phyloP scores from a whole-genome alignment of 2,888 invertebrate species.

The Perizoma flavofasciatum region DNA sequence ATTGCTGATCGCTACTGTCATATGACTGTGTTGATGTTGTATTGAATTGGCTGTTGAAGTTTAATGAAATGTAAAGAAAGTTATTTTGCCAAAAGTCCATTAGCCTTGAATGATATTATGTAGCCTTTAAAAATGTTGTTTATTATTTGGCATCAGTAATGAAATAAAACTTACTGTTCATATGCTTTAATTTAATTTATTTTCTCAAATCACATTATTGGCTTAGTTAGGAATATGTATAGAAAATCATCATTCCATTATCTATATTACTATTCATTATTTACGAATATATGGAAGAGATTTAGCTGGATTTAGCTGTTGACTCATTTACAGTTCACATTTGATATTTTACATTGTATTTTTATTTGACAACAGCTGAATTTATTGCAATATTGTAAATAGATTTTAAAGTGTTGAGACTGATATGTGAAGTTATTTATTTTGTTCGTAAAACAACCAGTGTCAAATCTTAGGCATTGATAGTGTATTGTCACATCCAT shows the following conservation, averaged over 20 bases:
- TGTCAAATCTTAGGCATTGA: conserved; percentile 75
- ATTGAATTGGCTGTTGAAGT: conserved; percentile 28
- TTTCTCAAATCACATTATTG: conserved; percentile 56
- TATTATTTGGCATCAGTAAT: conserved; percentile 38
- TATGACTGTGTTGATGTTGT: conserved; percentile 30
- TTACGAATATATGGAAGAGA: conserved; percentile 43
- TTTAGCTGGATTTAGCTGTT: conserved; percentile 52
- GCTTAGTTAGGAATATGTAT: conserved; percentile 54
- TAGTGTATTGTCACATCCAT: conserved; percentile 61
- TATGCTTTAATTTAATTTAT: conserved; percentile 62
- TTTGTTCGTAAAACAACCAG: conserved; percentile 78
- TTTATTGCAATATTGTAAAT: conserved; percentile 77
- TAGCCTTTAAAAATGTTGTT: conserved; percentile 19
- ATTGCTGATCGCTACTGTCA: conserved; percentile 31
- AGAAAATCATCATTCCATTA: conserved; percentile 68
- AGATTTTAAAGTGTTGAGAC: conserved; percentile 80
- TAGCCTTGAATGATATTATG: conserved; percentile 20
- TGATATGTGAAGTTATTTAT: conserved; percentile 82
- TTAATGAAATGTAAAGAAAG: conserved; percentile 15
- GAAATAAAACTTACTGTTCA: conserved; percentile 46
- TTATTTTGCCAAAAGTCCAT: conserved; percentile 20
- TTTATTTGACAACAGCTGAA: conserved; percentile 64
- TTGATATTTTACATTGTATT: conserved; percentile 47
- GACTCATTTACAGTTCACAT: conserved; percentile 46
- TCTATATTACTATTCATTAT: conserved; percentile 42